Evolutionary conservation across 2,888 invertebrate species (phyloP), one percentile per base, ranked within the genome.

Genomic region (Leptopilina syphax): DNA sequence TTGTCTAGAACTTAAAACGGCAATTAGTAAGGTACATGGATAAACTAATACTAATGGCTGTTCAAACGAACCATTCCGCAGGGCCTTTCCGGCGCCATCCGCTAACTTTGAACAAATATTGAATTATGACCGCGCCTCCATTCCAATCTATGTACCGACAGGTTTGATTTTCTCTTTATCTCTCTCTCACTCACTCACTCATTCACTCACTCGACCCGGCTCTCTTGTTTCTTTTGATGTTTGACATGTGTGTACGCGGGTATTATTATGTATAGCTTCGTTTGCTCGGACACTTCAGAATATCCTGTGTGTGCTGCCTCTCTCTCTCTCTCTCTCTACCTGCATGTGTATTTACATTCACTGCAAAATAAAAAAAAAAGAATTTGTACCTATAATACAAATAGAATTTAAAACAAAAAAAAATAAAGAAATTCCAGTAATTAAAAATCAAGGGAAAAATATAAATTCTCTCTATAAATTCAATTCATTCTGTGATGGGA

Each of bases 61-160:
- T 84, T 81, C 81, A 84, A 84, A 83, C 84, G 82, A 82, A 83
- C 79, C 77, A 77, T 63, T 78, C 76, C 57, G 80, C 65, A 73
- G 70, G 77, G 47, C 76, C 65, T 60, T 76, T 54, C 80, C 81
- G 84, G 84, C 84, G 84, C 83, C 83, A 79, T 66, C 68, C 83
- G 77, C 82, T 77, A 83, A 82, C 84, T 79, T 34, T 84, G 78
- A 78, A 80, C 83, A 85, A 86, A 86, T 86, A 86, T 86, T 86
- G 84, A 86, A 86, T 86, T 82, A 81, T 83, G 83, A 81, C 85
- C 86, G 84, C 84, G 80, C 82, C 84, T 83, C 80, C 77, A 65
- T 77, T 34, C 67, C 41, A 66, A 83, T 82, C 76, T 80, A 76
- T 65, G 78, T 79, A 81, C 76, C 73, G 73, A 73, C 73, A 73